A percentile compares a stretch with the other conserved stretches of the same genome.
Evolutionary conservation across 2,888 invertebrate genomes (phyloP).

Genomic region (Eupithecia vulgata): DNA sequence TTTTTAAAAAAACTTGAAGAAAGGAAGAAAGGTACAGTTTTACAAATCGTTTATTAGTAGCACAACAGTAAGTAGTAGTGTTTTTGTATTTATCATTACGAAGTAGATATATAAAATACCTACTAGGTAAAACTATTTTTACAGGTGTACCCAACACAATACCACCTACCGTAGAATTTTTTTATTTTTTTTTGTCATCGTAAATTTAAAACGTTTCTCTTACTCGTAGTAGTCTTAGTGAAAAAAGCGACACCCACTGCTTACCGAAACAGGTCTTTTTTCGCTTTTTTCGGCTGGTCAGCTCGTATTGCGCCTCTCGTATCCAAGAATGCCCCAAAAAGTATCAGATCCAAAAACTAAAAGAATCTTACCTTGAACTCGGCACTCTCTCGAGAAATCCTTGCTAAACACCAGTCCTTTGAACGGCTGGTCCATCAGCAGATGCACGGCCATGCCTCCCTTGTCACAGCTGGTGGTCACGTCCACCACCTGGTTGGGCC

Average conservation of each 20-base stretch:
- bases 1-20: too few species aligned
- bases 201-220: too few species aligned
- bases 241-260: neutral
- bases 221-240: too few species aligned
- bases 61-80: too few species aligned
- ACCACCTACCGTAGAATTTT: too few species aligned
- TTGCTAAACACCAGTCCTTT: constrained; percentile 89
- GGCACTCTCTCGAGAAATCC: constrained; percentile 89
- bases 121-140: too few species aligned
- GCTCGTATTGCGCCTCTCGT: neutral
- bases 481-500: constrained; percentile 83
- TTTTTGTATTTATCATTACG: too few species aligned
- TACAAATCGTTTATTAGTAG: too few species aligned
- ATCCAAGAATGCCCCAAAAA: neutral
- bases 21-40: too few species aligned
- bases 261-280: neutral
- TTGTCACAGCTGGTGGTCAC: constrained; percentile 86
- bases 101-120: too few species aligned
- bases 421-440: constrained; percentile 86
- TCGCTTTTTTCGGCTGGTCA: neutral
- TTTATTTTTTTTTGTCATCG: too few species aligned
- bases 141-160: too few species aligned
- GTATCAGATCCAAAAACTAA: neutral
- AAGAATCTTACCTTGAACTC: constrained; percentile 78
- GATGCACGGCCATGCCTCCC: constrained; percentile 84